Percentiles rank a stretch among this genome's conserved stretches.
phyloP scores from a whole-genome alignment of 2,888 invertebrate species.

The Euplexia lucipara region DNA sequence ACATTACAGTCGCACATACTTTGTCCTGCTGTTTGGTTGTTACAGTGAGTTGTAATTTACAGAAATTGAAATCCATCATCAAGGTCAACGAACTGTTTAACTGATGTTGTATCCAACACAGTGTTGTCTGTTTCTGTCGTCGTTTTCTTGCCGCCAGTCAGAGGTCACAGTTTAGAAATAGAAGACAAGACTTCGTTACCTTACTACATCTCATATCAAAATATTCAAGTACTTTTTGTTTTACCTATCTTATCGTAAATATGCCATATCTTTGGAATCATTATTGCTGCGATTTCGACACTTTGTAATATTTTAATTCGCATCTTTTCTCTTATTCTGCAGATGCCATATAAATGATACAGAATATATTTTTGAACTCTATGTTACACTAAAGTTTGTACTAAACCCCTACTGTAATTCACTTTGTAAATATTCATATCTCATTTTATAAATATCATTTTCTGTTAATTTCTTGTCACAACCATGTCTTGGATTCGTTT shows the following conservation, averaged over 20 bases:
- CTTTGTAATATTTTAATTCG: conserved; percentile 25
- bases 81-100: conserved; percentile 20
- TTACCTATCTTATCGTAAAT: conserved; percentile 51
- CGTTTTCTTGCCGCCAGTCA: conserved; percentile 5
- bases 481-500: conserved; percentile 38
- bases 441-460: conserved; percentile 37
- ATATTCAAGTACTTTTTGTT: conserved; percentile 47
- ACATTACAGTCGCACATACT: conserved; percentile 69
- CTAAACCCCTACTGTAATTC: conserved; percentile 45
- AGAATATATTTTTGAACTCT: conserved; percentile 46
- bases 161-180: conserved; percentile 23
- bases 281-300: conserved; percentile 48
- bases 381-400: conserved; percentile 53
- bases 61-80: conserved; percentile 25
- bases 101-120: conserved; percentile 10
- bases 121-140: conserved; percentile 14
- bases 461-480: conserved; percentile 51
- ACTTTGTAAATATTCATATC: conserved; percentile 49
- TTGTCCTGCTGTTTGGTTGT: conserved; percentile 78
- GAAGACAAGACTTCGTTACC: conserved; percentile 40
- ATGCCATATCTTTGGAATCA: conserved; percentile 56
- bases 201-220: conserved; percentile 55
- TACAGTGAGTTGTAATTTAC: conserved; percentile 11
- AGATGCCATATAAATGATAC: conserved; percentile 25
- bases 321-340: conserved; percentile 24